These are phyloP conservation scores for Corydoras sp. DNA, from an alignment of 2,113 vertebrate species.

Conservation along the genomic window DNA sequence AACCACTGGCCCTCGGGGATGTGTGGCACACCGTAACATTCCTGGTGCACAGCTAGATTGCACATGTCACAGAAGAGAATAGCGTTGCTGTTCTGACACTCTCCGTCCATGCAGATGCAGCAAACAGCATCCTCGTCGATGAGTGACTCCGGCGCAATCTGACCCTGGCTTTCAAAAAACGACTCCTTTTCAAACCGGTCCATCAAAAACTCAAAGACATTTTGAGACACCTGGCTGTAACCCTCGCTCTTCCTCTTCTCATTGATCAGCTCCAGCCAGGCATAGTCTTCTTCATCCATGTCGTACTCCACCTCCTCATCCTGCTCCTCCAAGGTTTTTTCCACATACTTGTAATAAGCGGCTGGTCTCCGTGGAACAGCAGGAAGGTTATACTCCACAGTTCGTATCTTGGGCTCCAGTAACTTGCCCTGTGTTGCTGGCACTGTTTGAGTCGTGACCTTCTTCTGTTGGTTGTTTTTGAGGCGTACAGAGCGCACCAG, in stretches of 20 bases:
- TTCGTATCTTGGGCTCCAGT: slow-evolving; percentile 81
- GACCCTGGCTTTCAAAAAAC: slow-evolving; percentile 81
- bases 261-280: slow-evolving; percentile 93
- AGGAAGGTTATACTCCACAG: slow-evolving; percentile 90
- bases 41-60: slow-evolving; percentile 96
- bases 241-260: slow-evolving; percentile 87
- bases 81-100: slow-evolving; percentile 94
- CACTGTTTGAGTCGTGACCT: slow-evolving; percentile 67
- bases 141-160: slow-evolving; percentile 75
- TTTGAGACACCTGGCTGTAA: slow-evolving; percentile 84
- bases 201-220: slow-evolving; percentile 96
- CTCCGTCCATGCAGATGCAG: slow-evolving; percentile 98
- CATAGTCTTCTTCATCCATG: slow-evolving; percentile 98
- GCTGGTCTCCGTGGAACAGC: slow-evolving; percentile 80
- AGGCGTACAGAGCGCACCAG: slow-evolving; percentile 83
- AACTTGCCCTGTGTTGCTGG: slow-evolving; percentile 62
- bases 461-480: slow-evolving; percentile 87
- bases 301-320: slow-evolving; percentile 97
- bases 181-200: slow-evolving; percentile 98
- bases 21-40: slow-evolving; percentile 97
- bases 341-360: slow-evolving; percentile 80
- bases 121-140: slow-evolving; percentile 98
- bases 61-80: slow-evolving; percentile 97
- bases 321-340: slow-evolving; percentile 88
- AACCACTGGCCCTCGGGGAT: slow-evolving; percentile 97